phyloP scores from a whole-genome alignment of 1,140 invertebrate genomes.

The Bombus impatiens region DNA sequence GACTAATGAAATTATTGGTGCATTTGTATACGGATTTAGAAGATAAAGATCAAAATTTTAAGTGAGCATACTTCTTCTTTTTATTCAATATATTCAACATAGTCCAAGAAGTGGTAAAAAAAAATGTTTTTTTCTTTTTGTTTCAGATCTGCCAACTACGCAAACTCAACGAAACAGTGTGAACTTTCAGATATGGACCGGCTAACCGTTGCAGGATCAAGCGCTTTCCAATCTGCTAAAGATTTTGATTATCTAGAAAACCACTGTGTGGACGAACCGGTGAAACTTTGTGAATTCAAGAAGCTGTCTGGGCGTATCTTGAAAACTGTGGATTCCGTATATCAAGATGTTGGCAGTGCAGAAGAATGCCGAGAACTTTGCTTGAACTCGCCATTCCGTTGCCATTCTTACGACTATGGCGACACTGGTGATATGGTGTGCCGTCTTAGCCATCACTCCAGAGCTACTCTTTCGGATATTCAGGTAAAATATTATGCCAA shows the following conservation, averaged over 20 bases:
- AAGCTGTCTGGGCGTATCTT: constrained; percentile 93
- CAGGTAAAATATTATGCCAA: constrained; percentile 83
- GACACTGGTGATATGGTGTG: constrained; percentile 96
- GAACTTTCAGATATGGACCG: constrained; percentile 95
- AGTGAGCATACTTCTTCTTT: neutral
- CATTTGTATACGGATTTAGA: too few species aligned
- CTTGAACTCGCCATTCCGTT: constrained; percentile 92
- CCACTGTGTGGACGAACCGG: constrained; percentile 94
- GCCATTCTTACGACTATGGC: constrained; percentile 96
- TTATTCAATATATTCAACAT: neutral
- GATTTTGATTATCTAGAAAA: constrained; percentile 94
- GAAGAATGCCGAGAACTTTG: constrained; percentile 95
- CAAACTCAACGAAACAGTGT: constrained; percentile 92
- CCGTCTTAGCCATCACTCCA: constrained; percentile 94
- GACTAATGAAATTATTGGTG: neutral
- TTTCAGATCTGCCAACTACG: constrained; percentile 95
- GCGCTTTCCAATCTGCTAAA: constrained; percentile 87
- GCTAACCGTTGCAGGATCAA: constrained; percentile 91
- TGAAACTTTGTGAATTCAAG: constrained; percentile 96
- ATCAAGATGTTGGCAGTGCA: constrained; percentile 92
- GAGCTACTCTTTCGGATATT: constrained; percentile 93
- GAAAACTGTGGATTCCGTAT: constrained; percentile 97
- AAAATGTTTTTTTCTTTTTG: constrained; percentile 23
- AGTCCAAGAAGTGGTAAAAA: neutral
- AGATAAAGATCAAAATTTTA: too few species aligned